Evolutionary conservation across 2,888 invertebrate genomes (phyloP).

Genomic region (Diachrysia chrysitis): DNA sequence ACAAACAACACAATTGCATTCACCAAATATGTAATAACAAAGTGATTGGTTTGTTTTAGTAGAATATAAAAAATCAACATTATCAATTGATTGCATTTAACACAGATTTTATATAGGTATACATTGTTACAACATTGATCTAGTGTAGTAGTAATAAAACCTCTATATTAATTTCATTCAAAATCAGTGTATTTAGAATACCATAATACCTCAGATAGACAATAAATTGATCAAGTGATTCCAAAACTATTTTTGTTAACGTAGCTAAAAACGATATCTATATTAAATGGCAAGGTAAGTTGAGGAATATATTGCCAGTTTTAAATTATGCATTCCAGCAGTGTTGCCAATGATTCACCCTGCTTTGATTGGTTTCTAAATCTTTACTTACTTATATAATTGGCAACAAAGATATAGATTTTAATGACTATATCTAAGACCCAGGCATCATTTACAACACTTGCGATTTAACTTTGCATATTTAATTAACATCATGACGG

Average conservation of each 20-base stretch:
- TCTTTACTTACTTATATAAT: slow-evolving; percentile 30
- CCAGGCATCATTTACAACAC: slow-evolving; percentile 22
- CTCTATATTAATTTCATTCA: neutral
- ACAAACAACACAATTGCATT: slow-evolving; percentile 18
- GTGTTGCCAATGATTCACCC: slow-evolving; percentile 25
- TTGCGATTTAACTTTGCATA: slow-evolving; percentile 29
- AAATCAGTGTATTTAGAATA: slow-evolving; percentile 21
- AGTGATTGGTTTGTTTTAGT: neutral
- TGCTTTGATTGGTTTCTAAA: slow-evolving; percentile 22
- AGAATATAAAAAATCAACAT: neutral
- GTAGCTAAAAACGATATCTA: neutral
- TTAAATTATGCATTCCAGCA: slow-evolving; percentile 10
- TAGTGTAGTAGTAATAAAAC: neutral
- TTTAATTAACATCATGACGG: slow-evolving; percentile 47
- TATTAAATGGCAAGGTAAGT: slow-evolving; percentile 10
- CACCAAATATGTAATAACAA: slow-evolving; percentile 10
- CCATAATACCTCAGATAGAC: slow-evolving; percentile 10
- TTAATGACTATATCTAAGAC: slow-evolving; percentile 26
- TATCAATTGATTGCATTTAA: neutral
- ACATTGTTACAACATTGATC: slow-evolving; percentile 12
- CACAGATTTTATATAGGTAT: neutral
- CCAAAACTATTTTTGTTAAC: neutral
- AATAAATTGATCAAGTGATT: slow-evolving; percentile 8
- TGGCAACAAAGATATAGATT: slow-evolving; percentile 35
- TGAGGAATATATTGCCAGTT: slow-evolving; percentile 15